phyloP scores from a whole-genome alignment of 2,797 vertebrate species.

The Acanthurus lineatus region DNA sequence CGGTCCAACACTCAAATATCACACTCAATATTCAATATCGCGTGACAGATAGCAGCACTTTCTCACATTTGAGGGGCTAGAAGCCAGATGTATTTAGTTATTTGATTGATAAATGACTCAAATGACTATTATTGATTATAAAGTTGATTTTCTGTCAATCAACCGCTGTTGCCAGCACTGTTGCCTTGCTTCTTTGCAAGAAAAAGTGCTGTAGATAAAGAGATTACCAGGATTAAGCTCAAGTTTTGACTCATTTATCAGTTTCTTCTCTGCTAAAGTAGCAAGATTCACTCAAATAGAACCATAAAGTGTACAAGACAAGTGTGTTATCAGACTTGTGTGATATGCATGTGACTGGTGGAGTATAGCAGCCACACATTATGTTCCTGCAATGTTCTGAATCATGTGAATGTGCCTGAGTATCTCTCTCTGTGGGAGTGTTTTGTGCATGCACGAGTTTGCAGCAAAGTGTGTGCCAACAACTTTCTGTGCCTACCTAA shows the following conservation, averaged over 20 bases:
- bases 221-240: not conserved
- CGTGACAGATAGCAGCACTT: not conserved
- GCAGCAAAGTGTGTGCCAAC: constrained; percentile 72
- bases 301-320: not conserved
- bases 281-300: not conserved
- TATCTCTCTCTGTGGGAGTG: constrained; percentile 52
- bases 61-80: not conserved
- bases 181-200: not conserved
- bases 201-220: not conserved
- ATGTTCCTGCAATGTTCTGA: constrained; percentile 58
- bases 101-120: not conserved
- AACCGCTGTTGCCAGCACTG: no score
- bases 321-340: constrained; percentile 9
- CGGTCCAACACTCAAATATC: not conserved
- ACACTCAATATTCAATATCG: not conserved
- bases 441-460: constrained; percentile 66
- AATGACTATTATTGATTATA: not conserved
- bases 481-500: constrained; percentile 95
- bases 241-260: not conserved
- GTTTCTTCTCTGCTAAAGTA: not conserved
- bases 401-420: constrained; percentile 64
- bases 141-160: not conserved
- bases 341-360: constrained; percentile 8
- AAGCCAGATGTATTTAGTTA: not conserved
- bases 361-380: constrained; percentile 9